A percentile compares a stretch with the other conserved stretches of the same genome.
Conservation (phyloP, 2,113 vertebrate species). For the Scolopax mira region DNA sequence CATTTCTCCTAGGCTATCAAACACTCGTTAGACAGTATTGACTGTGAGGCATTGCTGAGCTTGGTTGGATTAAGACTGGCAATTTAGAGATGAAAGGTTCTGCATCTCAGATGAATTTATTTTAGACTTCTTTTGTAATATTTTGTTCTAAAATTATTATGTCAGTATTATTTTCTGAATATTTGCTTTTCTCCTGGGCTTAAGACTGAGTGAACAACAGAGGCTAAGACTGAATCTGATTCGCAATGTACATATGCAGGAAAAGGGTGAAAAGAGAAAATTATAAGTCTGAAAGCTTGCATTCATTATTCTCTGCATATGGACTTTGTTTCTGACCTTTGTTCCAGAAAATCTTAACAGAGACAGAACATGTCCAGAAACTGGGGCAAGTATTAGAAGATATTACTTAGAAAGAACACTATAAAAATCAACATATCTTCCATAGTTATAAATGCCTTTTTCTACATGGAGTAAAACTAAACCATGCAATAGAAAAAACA, state of each 20-base stretch:
- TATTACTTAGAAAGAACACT: neutral
- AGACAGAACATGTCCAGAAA: neutral
- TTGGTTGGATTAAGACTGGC: neutral
- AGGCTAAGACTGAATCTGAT: neutral
- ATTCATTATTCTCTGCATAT: neutral
- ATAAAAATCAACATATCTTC: neutral
- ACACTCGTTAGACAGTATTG: neutral
- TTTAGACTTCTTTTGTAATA: neutral
- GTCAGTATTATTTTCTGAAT: neutral
- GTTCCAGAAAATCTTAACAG: neutral
- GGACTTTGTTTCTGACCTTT: neutral
- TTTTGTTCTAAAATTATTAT: neutral
- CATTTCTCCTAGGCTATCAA: neutral
- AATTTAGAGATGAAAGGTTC: neutral
- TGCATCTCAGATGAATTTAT: neutral
- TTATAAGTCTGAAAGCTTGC: neutral
- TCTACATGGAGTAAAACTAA: neutral
- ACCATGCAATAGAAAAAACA: neutral
- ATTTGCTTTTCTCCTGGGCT: neutral
- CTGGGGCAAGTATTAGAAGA: neutral
- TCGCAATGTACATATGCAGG: neutral
- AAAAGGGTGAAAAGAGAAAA: neutral
- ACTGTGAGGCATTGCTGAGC: neutral
- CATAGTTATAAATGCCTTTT: neutral
- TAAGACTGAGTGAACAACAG: neutral